Base-by-base conservation (phyloP, 64 coral and sea anemone species). In the Acropora yongei region DNA sequence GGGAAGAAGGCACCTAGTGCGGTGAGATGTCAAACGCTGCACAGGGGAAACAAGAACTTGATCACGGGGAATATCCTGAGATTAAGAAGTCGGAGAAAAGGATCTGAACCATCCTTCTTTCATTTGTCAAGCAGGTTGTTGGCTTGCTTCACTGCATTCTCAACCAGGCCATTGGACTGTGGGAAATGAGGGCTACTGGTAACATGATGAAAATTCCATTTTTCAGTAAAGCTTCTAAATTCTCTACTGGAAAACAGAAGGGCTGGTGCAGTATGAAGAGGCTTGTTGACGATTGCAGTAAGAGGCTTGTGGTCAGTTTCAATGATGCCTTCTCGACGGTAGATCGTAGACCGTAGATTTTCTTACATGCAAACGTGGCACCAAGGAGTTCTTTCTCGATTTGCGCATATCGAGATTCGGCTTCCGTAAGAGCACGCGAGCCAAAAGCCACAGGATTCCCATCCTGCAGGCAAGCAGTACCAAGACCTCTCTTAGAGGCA, bases 261-360 rank as follows among this genome's bases (percentile, higher is more conserved):
- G 8, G 18, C 9, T 13, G 78, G 51, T 17, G 49, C 30, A 12
- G 49, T 40, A 16, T 58, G 19, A 60, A 80, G 49, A 58, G 78
- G 78, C 20, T 61, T 80, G 47, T 57, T 58, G 19, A 80, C 49
- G 9, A 80, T 80, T 80, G 20, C 51, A 8, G 51, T 80, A 8
- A 80, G n/a, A 80, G 78, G 78, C 51, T 80, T 80, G 50, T 80
- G 49, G 49, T 30, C 78, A 57, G 78, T 41, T 53, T 80, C 78
- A 76, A 47, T 76, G 43, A 45, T 44, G 42, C 10, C 74, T 76
- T 76, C 74, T 46, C 42, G 11, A 76, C 74, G 41, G 46, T 8
- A 76, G 17, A 74, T 74, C 30, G 30, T 30, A 30, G 30, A 30
- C 30, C 30, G 30, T 30, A 30, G 30, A 30, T 30, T 30, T 45